Percentiles rank a stretch among this genome's conserved stretches.
phyloP scores from a whole-genome alignment of 2,797 vertebrate genomes.

The Pterois miles region DNA sequence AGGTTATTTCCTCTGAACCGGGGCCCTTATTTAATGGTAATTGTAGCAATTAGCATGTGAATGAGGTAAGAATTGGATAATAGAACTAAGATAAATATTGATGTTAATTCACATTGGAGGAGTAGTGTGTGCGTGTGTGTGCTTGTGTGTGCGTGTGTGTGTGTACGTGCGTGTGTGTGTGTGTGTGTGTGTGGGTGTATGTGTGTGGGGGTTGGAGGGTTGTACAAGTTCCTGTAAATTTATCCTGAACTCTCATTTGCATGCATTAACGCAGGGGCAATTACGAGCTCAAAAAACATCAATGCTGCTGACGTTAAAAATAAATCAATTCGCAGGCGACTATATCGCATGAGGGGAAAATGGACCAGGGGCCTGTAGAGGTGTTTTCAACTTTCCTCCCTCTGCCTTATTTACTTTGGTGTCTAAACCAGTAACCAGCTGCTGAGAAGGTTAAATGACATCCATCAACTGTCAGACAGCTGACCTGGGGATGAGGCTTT shows the following conservation, averaged over 20 bases:
- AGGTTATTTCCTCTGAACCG: slow-evolving; percentile 81
- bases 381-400: slow-evolving; percentile 48
- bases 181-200: slow-evolving; percentile 6
- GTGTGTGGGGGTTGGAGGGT: background rate
- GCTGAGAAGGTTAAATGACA: slow-evolving; percentile 76
- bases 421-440: slow-evolving; percentile 68
- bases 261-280: slow-evolving; percentile 76
- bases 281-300: slow-evolving; percentile 70
- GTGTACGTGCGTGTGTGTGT: background rate
- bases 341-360: slow-evolving; percentile 35
- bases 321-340: slow-evolving; percentile 53
- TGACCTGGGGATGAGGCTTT: slow-evolving; percentile 75
- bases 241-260: slow-evolving; percentile 77
- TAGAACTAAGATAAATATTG: slow-evolving; percentile 86
- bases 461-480: slow-evolving; percentile 75
- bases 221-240: slow-evolving; percentile 58
- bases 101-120: slow-evolving; percentile 79
- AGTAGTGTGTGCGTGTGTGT: slow-evolving; percentile 35
- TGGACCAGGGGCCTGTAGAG: slow-evolving; percentile 30
- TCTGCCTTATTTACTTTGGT: slow-evolving; percentile 63
- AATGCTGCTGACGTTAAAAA: slow-evolving; percentile 63
- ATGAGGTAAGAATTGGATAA: slow-evolving; percentile 88
- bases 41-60: slow-evolving; percentile 94
- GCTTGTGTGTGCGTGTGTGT: slow-evolving; percentile 19
- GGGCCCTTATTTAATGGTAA: slow-evolving; percentile 92